A percentile compares a stretch with the other conserved stretches of the same genome.
These are phyloP conservation scores for Oncorhynchus mykiss DNA, from an alignment of 2,113 vertebrate genomes.

Conservation along the genomic window DNA sequence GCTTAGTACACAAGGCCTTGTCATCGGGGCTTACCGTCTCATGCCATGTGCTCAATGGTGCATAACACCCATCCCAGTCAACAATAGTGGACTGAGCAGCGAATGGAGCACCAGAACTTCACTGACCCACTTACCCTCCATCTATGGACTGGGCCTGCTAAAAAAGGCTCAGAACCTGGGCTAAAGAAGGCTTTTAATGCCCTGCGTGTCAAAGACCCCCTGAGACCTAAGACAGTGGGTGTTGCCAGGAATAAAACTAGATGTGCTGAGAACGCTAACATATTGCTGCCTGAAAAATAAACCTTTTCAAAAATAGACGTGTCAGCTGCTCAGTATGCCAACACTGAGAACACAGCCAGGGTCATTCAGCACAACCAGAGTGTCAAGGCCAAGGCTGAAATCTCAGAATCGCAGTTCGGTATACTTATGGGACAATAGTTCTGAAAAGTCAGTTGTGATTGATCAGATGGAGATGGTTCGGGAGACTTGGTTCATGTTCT, in stretches of 20 bases:
- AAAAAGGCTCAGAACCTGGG: slow-evolving; percentile 31
- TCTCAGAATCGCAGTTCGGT: slow-evolving; percentile 46
- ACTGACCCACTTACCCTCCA: slow-evolving; percentile 27
- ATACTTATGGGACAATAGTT: slow-evolving; percentile 31
- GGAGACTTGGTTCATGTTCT: slow-evolving; percentile 26
- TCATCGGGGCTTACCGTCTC: background rate
- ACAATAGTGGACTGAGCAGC: background rate
- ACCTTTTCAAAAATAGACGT: slow-evolving; percentile 73
- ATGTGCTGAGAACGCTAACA: slow-evolving; percentile 57
- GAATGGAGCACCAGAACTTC: background rate
- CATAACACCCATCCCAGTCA: background rate
- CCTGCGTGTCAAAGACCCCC: slow-evolving; percentile 35
- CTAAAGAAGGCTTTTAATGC: slow-evolving; percentile 50
- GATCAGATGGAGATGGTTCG: slow-evolving; percentile 22
- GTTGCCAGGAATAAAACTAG: slow-evolving; percentile 18
- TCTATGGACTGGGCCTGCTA: slow-evolving; percentile 27
- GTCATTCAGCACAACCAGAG: background rate
- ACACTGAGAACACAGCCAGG: slow-evolving; percentile 13
- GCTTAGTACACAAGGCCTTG: background rate
- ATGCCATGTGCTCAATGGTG: background rate
- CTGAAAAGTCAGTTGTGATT: slow-evolving; percentile 31
- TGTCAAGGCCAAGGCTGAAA: slow-evolving; percentile 53
- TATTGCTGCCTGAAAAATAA: slow-evolving; percentile 65
- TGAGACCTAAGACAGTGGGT: background rate
- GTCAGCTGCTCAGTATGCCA: slow-evolving; percentile 50